A percentile compares a stretch with the other conserved stretches of the same genome.
These are phyloP conservation scores for Hyperoplus immaculatus DNA, from an alignment of 2,797 vertebrate genomes.

Conservation along the genomic window DNA sequence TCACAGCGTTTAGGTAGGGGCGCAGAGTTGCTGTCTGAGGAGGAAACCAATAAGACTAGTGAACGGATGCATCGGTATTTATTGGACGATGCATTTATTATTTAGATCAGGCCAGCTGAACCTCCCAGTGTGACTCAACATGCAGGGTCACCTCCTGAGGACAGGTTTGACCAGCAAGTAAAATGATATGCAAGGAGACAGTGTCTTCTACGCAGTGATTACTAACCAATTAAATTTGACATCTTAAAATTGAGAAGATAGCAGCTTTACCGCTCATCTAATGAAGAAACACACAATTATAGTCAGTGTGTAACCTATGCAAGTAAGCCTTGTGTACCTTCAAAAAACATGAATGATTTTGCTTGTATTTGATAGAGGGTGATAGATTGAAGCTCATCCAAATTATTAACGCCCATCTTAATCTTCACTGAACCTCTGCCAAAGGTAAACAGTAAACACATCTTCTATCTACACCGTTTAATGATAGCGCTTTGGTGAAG, in stretches of 20 bases:
- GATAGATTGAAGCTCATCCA: constrained; percentile 1
- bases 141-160: constrained; percentile 18
- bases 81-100: background rate
- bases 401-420: background rate
- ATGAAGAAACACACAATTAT: fast-evolving
- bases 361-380: background rate
- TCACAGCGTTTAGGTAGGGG: constrained; percentile 97
- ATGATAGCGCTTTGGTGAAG: background rate
- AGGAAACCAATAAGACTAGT: background rate
- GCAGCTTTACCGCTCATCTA: background rate
- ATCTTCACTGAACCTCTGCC: fast-evolving
- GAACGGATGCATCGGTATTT: background rate
- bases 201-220: background rate
- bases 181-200: background rate
- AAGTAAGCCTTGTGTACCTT: fast-evolving
- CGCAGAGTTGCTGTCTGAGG: constrained; percentile 95
- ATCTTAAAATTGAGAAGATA: background rate
- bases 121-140: constrained; percentile 12
- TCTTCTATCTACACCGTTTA: background rate
- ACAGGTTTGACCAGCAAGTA: constrained; percentile 32
- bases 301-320: background rate
- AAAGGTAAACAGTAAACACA: too few relatives aligned
- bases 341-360: background rate
- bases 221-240: fast-evolving
- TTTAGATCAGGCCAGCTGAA: constrained; percentile 4